Evolutionary conservation across 2,113 vertebrate genomes (phyloP), one percentile per base, ranked within the genome.

Genomic region (Caranx melampygus): DNA sequence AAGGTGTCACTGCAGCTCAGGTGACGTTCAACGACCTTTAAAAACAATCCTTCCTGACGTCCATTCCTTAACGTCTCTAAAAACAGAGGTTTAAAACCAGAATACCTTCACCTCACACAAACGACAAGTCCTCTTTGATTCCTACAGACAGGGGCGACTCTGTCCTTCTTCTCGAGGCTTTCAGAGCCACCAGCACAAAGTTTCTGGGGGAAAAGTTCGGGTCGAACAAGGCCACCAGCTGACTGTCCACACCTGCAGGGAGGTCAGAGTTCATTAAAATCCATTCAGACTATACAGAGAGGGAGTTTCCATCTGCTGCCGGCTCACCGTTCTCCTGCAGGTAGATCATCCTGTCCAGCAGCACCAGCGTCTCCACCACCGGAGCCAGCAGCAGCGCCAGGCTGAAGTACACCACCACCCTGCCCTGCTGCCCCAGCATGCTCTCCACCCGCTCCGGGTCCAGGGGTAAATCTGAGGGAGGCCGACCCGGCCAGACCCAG

Each of bases 281-380:
- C 18, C 1, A 49, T 7, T 15, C 12, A 40, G 26, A 13, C 40
- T 5, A 1, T 16, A 66, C 47, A n/a, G 15, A 49, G 47, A n/a
- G 45, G 14, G 3, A 49, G 16, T 7, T 5, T 47, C 3, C 16
- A 14, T 13, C 16, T 47, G 3, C 12, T 1, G n/a, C 0, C 2
- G 15, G 26, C 91, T 88, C 63, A 98, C 98, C 97, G 82, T 93
- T 95, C 84, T 99, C 97, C 80, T 97, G 95, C 62, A 99, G 93
- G 91, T 95, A 98, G 26, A 99, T 95, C 72, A 97, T 92, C 44
- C 97, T 87, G 83, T 99, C 98, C 3, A 99, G 92, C 62, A 99
- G 95, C 81, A 99, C 94, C 72, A 99, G 93, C 0, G 95, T 97
- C 93, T 99, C 98, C 83, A 97, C 96, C 0, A 95, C 90, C 0